A percentile compares a stretch with the other conserved stretches of the same genome.
These are phyloP conservation scores for Callipepla californica DNA, from an alignment of 2,113 vertebrate species.

Conservation along the genomic window DNA sequence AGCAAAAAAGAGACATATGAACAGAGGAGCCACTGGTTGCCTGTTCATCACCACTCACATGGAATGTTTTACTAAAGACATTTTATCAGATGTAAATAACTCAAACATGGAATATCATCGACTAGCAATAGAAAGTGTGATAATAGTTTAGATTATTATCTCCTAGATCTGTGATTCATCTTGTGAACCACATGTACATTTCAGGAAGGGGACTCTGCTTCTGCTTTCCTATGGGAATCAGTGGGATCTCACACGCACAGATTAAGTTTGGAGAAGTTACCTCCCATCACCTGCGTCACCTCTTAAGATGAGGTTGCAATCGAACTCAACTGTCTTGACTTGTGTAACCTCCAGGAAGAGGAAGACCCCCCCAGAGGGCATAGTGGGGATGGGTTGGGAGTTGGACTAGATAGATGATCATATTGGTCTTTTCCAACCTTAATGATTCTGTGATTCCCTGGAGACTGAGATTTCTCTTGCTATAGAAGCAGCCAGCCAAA, in stretches of 20 bases:
- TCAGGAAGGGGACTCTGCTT: not conserved
- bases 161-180: not conserved
- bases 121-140: not conserved
- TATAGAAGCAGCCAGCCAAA: not conserved
- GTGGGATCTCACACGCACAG: not conserved
- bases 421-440: no score
- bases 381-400: no score
- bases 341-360: not conserved
- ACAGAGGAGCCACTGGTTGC: conserved; percentile 27
- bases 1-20: conserved; percentile 41
- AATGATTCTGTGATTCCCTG: not conserved
- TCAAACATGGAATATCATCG: conserved; percentile 3
- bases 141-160: conserved; percentile 38
- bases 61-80: conserved; percentile 30
- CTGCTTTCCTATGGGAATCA: not conserved
- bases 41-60: conserved; percentile 4
- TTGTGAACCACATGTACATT: not conserved
- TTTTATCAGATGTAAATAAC: conserved; percentile 16
- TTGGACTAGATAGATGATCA: no score
- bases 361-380: not conserved
- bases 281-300: not conserved
- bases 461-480: not conserved
- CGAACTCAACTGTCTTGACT: not conserved
- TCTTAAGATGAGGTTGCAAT: not conserved
- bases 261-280: not conserved